These are phyloP conservation scores for Loriculus beryllinus DNA, from an alignment of 2,797 vertebrate species.

Conservation along the genomic window DNA sequence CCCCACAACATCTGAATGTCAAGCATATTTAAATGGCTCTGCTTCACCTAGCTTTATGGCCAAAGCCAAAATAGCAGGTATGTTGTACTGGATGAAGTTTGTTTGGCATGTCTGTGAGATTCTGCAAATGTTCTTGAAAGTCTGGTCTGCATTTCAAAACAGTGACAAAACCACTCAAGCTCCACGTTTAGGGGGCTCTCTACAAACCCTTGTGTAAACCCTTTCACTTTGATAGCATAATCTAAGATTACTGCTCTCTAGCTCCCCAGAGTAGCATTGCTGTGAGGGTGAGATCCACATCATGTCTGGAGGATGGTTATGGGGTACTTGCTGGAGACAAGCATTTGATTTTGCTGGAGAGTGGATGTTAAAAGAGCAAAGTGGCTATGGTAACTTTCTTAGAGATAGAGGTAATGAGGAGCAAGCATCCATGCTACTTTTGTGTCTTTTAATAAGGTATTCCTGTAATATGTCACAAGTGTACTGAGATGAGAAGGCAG, in stretches of 20 bases:
- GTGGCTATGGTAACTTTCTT: neutral
- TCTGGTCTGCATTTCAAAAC: neutral
- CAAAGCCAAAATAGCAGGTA: neutral
- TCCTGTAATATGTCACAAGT: neutral
- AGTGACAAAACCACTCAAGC: neutral
- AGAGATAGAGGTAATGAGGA: neutral
- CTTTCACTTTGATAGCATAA: neutral
- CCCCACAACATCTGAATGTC: neutral
- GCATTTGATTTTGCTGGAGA: neutral
- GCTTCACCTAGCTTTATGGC: neutral
- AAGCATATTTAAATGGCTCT: neutral
- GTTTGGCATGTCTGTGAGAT: neutral
- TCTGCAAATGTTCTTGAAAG: neutral
- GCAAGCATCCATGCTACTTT: neutral
- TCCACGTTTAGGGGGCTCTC: neutral
- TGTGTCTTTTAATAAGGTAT: neutral
- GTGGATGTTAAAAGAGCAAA: neutral
- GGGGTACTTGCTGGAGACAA: neutral
- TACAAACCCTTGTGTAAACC: neutral
- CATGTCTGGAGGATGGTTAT: neutral
- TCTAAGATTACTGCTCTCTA: neutral
- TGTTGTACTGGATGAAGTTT: neutral
- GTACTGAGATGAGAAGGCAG: neutral
- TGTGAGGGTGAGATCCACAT: neutral
- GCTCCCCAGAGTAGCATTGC: neutral